These are phyloP conservation scores for cattle (Bos taurus) DNA, from an alignment of 2,113 vertebrate genomes.

Conservation along the genomic window ARS-UCD2.0 NC_037338.1:59704001-59704500, in stretches of 20 bases:
- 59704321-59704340: neutral
- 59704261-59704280: neutral
- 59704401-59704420: neutral
- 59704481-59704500: neutral
- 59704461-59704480: accelerated
- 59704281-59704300: neutral
- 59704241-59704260: neutral
- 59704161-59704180: neutral
- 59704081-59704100: neutral
- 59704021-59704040: neutral
- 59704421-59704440: neutral
- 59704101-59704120: accelerated
- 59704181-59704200: neutral
- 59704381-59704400: neutral
- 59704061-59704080: neutral
- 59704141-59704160: neutral
- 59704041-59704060: neutral
- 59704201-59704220: neutral
- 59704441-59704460: neutral
- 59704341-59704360: neutral
- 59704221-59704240: neutral
- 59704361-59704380: neutral
- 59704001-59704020: neutral
- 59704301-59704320: neutral
- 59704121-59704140: neutral